phyloP scores from a whole-genome alignment of 35 echinoderm and acorn worm species.

The Lytechinus pictus region DNA sequence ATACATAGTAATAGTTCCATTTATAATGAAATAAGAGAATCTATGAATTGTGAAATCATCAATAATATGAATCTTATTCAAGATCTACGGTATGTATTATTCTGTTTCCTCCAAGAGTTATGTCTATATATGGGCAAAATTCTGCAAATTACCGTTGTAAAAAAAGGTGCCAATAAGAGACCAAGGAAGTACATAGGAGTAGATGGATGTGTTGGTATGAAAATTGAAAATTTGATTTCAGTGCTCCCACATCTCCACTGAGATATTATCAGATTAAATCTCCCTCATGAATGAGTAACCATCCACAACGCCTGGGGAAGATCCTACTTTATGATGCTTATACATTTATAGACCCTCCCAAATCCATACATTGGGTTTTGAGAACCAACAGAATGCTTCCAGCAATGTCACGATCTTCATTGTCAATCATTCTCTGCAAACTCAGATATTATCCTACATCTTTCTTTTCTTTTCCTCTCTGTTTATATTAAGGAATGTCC shows the following conservation, averaged over 20 bases:
- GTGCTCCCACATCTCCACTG: not conserved
- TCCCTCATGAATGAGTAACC: constrained; percentile 35
- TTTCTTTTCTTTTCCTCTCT: not conserved
- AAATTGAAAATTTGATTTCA: constrained; percentile 42
- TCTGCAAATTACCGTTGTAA: no score
- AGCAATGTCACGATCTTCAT: constrained; percentile 8
- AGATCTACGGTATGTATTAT: no score
- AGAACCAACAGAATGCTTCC: not conserved
- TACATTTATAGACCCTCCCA: not conserved
- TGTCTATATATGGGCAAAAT: no score
- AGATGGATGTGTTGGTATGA: constrained; percentile 25
- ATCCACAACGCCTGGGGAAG: not conserved
- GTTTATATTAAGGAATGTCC: not conserved
- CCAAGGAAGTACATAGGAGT: not conserved
- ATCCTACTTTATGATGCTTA: not conserved
- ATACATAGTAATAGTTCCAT: no score
- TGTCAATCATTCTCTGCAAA: constrained; percentile 10
- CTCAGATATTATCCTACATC: not conserved
- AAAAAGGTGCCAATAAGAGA: not conserved
- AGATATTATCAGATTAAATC: constrained; percentile 52
- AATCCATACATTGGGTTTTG: not conserved
- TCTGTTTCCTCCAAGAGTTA: no score
- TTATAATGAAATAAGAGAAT: no score
- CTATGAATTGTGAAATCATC: no score
- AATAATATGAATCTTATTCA: no score